phyloP scores from a whole-genome alignment of 2,888 invertebrate species.

The Pantelozetes paolii region DNA sequence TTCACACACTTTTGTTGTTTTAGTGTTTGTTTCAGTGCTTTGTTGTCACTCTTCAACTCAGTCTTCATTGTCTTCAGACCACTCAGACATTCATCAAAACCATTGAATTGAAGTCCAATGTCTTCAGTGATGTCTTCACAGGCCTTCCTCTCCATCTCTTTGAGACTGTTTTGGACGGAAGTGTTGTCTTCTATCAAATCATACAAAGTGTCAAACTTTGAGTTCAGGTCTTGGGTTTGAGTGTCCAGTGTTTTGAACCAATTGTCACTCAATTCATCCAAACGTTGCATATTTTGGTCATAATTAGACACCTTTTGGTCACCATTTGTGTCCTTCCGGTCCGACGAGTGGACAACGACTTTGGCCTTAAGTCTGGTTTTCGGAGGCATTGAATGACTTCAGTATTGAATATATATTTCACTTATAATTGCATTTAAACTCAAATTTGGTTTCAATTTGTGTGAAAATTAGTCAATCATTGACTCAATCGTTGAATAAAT shows the following conservation, averaged over 20 bases:
- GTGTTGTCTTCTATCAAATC: background rate
- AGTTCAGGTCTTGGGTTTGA: background rate
- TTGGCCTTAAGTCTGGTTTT: too few relatives aligned
- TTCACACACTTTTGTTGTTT: background rate
- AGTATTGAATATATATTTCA: too few relatives aligned
- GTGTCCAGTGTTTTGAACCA: slow-evolving; percentile 1
- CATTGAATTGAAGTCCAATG: background rate
- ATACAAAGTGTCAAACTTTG: background rate
- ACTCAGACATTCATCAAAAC: background rate
- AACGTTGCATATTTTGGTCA: background rate
- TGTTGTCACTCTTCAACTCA: background rate
- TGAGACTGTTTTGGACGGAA: background rate
- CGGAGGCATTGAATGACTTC: too few relatives aligned
- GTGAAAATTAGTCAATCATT: too few relatives aligned
- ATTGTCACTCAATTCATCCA: background rate
- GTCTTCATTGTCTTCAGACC: background rate
- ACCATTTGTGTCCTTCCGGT: background rate
- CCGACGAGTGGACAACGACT: too few relatives aligned
- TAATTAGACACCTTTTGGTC: background rate
- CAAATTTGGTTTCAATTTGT: too few relatives aligned
- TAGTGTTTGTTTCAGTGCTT: background rate
- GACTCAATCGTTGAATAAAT: too few relatives aligned
- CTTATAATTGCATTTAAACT: too few relatives aligned
- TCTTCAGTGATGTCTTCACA: background rate
- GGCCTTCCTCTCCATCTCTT: too few relatives aligned